A percentile compares a stretch with the other conserved stretches of the same genome.
phyloP scores from a whole-genome alignment of 2,888 invertebrate species.

The Deilephila porcellus region DNA sequence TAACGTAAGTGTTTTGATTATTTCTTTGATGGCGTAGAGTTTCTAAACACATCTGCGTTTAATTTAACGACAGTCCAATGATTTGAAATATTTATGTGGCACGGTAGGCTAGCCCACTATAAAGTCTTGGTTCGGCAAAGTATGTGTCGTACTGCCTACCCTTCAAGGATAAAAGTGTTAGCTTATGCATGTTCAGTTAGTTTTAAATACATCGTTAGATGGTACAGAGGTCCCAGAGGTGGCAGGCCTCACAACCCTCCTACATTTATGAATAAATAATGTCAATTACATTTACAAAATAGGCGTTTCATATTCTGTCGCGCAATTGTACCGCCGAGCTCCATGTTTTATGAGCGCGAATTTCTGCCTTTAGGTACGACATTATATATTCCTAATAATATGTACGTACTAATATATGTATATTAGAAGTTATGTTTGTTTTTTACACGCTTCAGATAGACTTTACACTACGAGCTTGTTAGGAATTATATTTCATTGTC shows the following conservation, averaged over 20 bases:
- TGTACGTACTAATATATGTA: neutral
- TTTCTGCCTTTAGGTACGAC: neutral
- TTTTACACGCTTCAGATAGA: too few species aligned
- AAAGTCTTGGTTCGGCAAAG: too few species aligned
- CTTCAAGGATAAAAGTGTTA: too few species aligned
- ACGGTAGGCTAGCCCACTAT: too few species aligned
- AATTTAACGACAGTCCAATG: too few species aligned
- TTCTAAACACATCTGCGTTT: too few species aligned
- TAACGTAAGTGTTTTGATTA: neutral
- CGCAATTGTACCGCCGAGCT: constrained; percentile 15
- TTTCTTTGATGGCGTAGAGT: neutral
- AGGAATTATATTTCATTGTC: too few species aligned
- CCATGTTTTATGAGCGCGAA: constrained; percentile 6
- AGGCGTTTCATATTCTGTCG: constrained; percentile 25
- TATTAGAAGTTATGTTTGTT: neutral
- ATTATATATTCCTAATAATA: constrained; percentile 11
- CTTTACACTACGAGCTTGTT: too few species aligned
- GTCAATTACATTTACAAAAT: constrained; percentile 30
- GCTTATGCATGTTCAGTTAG: neutral
- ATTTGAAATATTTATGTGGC: too few species aligned
- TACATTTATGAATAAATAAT: constrained; percentile 33
- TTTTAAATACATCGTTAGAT: neutral
- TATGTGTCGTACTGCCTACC: too few species aligned
- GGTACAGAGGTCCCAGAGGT: neutral
- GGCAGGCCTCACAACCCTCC: neutral